Evolutionary conservation across 2,797 vertebrate genomes (phyloP).

Genomic region (Gobionotothen gibberifrons): DNA sequence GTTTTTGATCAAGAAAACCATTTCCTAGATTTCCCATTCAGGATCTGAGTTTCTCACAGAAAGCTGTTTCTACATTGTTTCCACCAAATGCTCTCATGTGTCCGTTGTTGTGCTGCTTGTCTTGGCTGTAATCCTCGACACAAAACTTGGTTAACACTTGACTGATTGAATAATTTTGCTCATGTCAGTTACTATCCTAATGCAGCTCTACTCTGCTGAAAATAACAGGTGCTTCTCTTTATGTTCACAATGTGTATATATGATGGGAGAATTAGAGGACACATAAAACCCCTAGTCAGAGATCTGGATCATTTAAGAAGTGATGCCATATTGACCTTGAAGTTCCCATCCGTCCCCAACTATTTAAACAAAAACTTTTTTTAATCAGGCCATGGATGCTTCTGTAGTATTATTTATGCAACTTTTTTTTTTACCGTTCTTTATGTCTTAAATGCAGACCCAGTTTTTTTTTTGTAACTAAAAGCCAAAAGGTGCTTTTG

Average conservation of each 20-base stretch:
- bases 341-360: slow-evolving; percentile 25
- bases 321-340: slow-evolving; percentile 32
- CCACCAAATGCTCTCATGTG: slow-evolving; percentile 62
- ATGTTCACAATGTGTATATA: slow-evolving; percentile 50
- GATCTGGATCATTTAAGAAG: slow-evolving; percentile 38
- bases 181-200: slow-evolving; percentile 50
- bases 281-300: slow-evolving; percentile 11
- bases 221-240: slow-evolving; percentile 70
- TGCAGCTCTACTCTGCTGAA: slow-evolving; percentile 58
- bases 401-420: slow-evolving; percentile 74
- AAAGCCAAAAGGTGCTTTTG: slow-evolving; percentile 45
- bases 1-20: slow-evolving; percentile 49
- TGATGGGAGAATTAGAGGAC: slow-evolving; percentile 29
- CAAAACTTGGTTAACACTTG: slow-evolving; percentile 75
- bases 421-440: slow-evolving; percentile 43
- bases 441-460: slow-evolving; percentile 77
- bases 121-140: slow-evolving; percentile 65
- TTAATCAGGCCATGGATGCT: slow-evolving; percentile 60
- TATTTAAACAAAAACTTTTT: slow-evolving; percentile 50
- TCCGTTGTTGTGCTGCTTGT: slow-evolving; percentile 75
- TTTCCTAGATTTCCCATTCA: slow-evolving; percentile 58
- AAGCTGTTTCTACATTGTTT: slow-evolving; percentile 55
- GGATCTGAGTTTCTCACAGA: slow-evolving; percentile 62
- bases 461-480: slow-evolving; percentile 49
- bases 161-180: slow-evolving; percentile 62